Evolutionary conservation across 1,140 invertebrate species (phyloP).

Genomic region (Limonius californicus): DNA sequence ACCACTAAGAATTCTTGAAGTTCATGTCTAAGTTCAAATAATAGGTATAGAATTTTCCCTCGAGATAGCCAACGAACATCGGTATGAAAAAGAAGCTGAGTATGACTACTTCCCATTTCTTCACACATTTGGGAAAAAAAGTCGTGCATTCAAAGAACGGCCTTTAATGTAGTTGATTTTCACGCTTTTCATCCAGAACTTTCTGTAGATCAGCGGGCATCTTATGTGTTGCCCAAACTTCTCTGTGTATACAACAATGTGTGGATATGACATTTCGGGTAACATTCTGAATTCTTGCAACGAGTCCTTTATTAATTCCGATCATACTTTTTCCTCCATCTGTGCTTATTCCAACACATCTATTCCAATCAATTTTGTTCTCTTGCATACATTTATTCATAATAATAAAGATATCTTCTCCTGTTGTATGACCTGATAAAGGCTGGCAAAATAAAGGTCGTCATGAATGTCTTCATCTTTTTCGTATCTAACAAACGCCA

Average conservation of each 20-base stretch:
- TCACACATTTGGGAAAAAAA: background rate
- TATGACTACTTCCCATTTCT: background rate
- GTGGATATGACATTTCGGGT: constrained; percentile 36
- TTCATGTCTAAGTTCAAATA: constrained; percentile 16
- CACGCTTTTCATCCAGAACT: constrained; percentile 31
- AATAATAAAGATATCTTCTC: constrained; percentile 35
- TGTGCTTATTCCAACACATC: constrained; percentile 33
- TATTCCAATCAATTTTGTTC: constrained; percentile 32
- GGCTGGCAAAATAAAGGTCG: constrained; percentile 16
- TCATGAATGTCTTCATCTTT: constrained; percentile 16
- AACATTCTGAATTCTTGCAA: constrained; percentile 34
- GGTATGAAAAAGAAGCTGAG: constrained; percentile 13
- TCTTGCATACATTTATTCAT: constrained; percentile 33
- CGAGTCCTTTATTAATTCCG: constrained; percentile 36
- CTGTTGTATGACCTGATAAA: constrained; percentile 18
- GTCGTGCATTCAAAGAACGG: constrained; percentile 17
- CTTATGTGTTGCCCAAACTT: constrained; percentile 28
- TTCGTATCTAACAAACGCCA: constrained; percentile 15
- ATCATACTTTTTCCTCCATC: constrained; percentile 42
- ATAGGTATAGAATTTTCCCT: constrained; percentile 9
- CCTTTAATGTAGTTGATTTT: constrained; percentile 24
- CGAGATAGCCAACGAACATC: background rate
- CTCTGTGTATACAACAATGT: constrained; percentile 42
- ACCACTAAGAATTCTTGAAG: constrained; percentile 8
- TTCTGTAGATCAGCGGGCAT: constrained; percentile 26